These are phyloP conservation scores for Apomyelois bistriatella DNA, from an alignment of 2,888 invertebrate species.

Conservation along the genomic window DNA sequence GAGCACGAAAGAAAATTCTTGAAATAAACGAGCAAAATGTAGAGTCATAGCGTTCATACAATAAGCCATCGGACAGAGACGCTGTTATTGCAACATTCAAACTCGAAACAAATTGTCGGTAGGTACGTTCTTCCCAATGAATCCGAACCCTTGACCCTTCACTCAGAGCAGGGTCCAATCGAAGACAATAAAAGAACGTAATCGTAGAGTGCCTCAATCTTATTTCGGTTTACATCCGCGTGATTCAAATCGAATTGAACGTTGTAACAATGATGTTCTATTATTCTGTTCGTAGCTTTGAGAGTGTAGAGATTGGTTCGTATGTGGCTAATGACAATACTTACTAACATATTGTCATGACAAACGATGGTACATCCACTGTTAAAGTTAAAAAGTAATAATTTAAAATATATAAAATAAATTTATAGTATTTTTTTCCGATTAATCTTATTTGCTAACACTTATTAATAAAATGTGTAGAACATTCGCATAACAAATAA, in stretches of 20 bases:
- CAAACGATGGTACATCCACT: too few relatives aligned
- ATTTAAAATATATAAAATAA: too few relatives aligned
- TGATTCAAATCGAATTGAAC: conserved; percentile 1
- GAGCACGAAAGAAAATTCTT: too few relatives aligned
- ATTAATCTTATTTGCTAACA: too few relatives aligned
- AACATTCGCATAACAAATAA: too few relatives aligned
- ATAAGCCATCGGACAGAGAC: background rate
- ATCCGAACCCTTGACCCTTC: conserved; percentile 13
- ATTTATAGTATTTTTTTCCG: too few relatives aligned
- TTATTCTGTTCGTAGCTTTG: background rate
- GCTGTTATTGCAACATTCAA: conserved; percentile 1
- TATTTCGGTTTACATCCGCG: background rate
- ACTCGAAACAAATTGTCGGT: conserved; percentile 6
- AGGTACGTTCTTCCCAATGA: conserved; percentile 6
- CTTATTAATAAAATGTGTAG: too few relatives aligned
- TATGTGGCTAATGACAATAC: too few relatives aligned
- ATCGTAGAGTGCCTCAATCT: conserved; percentile 4
- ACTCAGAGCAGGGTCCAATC: conserved; percentile 3
- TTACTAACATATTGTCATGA: too few relatives aligned
- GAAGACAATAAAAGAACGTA: conserved; percentile 7
- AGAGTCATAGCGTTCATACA: background rate
- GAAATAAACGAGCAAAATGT: too few relatives aligned
- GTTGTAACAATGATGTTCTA: background rate
- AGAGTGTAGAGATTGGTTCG: background rate
- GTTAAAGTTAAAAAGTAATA: too few relatives aligned